Conservation (phyloP, 35 echinoderm and acorn worm genomes). For the Patiria miniata region DNA sequence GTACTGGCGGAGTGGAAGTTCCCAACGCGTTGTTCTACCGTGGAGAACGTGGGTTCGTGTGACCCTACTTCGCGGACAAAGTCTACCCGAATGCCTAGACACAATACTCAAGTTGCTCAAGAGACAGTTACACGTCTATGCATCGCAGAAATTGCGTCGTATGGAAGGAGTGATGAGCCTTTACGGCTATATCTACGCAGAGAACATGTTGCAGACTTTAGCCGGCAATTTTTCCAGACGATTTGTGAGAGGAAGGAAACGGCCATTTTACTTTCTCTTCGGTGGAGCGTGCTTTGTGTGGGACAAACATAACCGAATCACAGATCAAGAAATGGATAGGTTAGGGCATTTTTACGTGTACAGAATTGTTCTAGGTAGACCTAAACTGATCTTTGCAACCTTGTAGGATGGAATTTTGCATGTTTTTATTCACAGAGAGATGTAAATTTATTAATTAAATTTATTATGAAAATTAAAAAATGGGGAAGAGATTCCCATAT, state of each 20-base stretch:
- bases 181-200: constrained; percentile 71
- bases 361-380: background rate
- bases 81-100: constrained; percentile 25
- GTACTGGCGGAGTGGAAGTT: background rate
- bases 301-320: constrained; percentile 56
- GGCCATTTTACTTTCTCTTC: constrained; percentile 70
- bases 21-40: background rate
- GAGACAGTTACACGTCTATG: constrained; percentile 77
- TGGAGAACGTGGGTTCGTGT: background rate
- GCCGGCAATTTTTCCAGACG: constrained; percentile 60
- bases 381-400: background rate
- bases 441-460: background rate
- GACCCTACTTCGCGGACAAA: constrained; percentile 7
- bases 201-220: constrained; percentile 63
- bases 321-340: constrained; percentile 64
- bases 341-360: constrained; percentile 32
- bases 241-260: constrained; percentile 57
- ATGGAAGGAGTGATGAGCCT: constrained; percentile 62
- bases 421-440: background rate
- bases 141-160: constrained; percentile 66
- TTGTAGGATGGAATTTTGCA: background rate
- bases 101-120: constrained; percentile 51
- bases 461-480: too few relatives aligned
- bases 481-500: too few relatives aligned
- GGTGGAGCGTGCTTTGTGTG: constrained; percentile 75